These are phyloP conservation scores for Masticophis lateralis DNA, from an alignment of 2,797 vertebrate genomes.

Conservation along the genomic window DNA sequence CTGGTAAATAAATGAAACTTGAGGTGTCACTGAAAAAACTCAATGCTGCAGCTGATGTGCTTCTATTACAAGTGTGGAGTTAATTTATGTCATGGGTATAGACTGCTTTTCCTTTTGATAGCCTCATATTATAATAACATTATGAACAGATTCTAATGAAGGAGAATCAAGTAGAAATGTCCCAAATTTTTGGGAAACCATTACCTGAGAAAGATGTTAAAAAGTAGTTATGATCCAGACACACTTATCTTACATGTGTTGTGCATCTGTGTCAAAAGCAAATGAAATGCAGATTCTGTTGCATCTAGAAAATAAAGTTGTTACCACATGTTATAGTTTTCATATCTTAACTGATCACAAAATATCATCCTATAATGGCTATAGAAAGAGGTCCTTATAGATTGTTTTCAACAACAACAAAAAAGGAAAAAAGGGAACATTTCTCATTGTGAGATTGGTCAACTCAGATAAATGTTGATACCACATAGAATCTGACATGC, in stretches of 20 bases:
- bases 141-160: neutral
- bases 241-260: neutral
- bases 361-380: neutral
- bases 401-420: neutral
- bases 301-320: neutral
- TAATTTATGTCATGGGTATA: neutral
- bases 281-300: neutral
- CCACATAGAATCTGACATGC: neutral
- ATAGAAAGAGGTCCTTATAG: neutral
- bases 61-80: neutral
- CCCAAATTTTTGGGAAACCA: neutral
- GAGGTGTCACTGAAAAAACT: neutral
- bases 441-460: neutral
- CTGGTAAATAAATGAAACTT: neutral
- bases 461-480: neutral
- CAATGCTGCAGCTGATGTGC: neutral
- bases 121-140: neutral
- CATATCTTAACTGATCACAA: neutral
- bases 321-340: neutral
- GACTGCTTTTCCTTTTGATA: neutral
- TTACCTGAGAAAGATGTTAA: neutral
- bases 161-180: neutral
- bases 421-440: neutral
- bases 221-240: neutral
- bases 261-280: neutral